phyloP scores from a whole-genome alignment of 2,888 invertebrate genomes.

The Cheilosia pagana region DNA sequence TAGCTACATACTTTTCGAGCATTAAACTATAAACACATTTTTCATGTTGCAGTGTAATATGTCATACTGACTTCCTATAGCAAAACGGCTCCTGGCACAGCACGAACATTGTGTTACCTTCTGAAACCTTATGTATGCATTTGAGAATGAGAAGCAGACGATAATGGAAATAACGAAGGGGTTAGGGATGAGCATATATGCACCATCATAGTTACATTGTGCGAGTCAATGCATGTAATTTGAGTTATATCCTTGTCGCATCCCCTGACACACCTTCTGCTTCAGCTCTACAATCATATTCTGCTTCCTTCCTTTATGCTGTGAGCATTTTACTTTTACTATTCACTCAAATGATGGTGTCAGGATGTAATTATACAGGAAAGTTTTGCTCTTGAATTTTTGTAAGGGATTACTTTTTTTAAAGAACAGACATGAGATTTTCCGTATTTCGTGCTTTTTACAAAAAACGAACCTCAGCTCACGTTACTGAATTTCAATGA shows the following conservation, averaged over 20 bases:
- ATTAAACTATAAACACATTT: background rate
- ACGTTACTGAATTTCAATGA: background rate
- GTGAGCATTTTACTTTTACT: background rate
- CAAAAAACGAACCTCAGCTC: background rate
- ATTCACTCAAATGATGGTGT: constrained; percentile 1
- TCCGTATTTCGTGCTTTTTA: background rate
- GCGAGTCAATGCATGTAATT: constrained; percentile 1
- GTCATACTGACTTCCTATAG: background rate
- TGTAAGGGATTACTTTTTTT: background rate
- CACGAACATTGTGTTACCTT: background rate
- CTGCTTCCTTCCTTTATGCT: background rate
- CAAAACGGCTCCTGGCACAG: background rate
- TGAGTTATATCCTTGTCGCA: background rate
- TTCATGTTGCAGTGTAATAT: background rate
- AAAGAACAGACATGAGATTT: background rate
- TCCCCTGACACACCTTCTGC: background rate
- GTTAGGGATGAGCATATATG: background rate
- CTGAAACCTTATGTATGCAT: background rate
- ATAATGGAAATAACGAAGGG: background rate
- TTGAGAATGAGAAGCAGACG: background rate
- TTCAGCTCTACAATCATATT: background rate
- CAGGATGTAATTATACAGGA: background rate
- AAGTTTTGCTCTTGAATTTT: background rate
- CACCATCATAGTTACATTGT: background rate
- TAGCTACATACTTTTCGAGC: too few species aligned